Evolutionary conservation across 2,888 invertebrate genomes (phyloP), one percentile per base, ranked within the genome.

Genomic region (Girardia tigrina): DNA sequence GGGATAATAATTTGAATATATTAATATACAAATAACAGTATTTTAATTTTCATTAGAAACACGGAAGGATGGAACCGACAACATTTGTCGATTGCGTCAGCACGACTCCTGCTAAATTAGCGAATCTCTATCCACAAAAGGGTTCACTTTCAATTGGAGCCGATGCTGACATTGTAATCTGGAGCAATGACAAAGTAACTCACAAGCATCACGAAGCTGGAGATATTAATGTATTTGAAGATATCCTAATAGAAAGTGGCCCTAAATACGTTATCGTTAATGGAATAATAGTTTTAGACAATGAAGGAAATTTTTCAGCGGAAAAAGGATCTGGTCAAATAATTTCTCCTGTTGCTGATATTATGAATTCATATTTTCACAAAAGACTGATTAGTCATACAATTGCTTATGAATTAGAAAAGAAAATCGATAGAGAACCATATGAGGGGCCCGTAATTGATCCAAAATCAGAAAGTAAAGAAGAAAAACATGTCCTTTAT

Each of bases 71-170:
- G 56, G 56, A 56, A 16, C 56, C 56, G n/a, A 56, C 56, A 56
- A 12, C 56, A 8, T 56, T 56, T n/a, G 56, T 56, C 56, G 23
- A 56, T 56, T 56, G 56, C n/a, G 56, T 56, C 4, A 71, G 71
- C 26, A 71, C 71, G 28, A 28, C 27, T 8, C 71, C 71, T 8
- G 71, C 71, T 26, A 71, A 28, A n/a, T 29, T 71, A 14, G 71
- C 71, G 4, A 71, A 71, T 71, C 4, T 71, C 14, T 71, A 71
- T 71, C 71, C 71, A 71, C 71, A 28, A 71, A 71, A 71, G n/a
- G 71, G 71, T 2, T n/a, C 28, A n/a, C 6, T 71, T 2, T 27
- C 71, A 2, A 27, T 29, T 6, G 71, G 71, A 27, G 23, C 71
- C 20, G 71, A 71, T 71, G 71, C 28, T 8, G 71, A 71, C 20